Conservation (phyloP, 1,140 invertebrate species). For the Parapsyche elsis region DNA sequence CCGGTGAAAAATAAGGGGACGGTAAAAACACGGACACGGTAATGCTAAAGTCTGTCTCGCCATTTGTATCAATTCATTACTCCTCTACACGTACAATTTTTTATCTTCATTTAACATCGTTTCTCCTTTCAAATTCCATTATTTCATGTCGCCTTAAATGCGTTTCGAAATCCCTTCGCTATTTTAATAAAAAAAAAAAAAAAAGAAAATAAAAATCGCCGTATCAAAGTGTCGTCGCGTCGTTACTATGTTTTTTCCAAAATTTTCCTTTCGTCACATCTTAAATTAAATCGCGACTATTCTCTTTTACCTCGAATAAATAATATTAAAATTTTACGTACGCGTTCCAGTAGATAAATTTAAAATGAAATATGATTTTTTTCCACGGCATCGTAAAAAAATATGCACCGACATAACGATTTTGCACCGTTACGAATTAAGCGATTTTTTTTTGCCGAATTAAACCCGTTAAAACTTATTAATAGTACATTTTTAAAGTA, state of each 20-base stretch:
- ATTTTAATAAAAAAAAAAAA: not conserved
- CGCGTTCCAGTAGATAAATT: not conserved
- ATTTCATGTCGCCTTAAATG: not conserved
- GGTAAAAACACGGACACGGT: constrained; percentile 9
- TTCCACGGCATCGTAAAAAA: not conserved
- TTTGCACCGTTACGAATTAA: not conserved
- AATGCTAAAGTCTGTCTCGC: not conserved
- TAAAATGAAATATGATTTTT: not conserved
- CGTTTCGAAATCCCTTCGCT: no score
- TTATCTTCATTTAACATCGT: not conserved
- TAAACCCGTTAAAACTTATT: not conserved
- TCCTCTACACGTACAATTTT: not conserved
- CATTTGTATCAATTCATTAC: constrained; percentile 25
- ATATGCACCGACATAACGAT: not conserved
- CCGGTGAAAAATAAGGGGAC: not conserved
- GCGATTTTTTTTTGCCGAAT: not conserved
- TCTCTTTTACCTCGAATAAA: not conserved
- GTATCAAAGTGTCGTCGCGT: constrained; percentile 16
- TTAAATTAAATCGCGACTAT: not conserved
- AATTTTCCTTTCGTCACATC: not conserved
- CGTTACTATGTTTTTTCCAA: not conserved
- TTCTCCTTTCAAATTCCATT: not conserved
- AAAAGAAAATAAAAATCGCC: not conserved
- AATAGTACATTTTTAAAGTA: no score
- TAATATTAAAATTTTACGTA: constrained; percentile 18